A percentile compares a stretch with the other conserved stretches of the same genome.
These are phyloP conservation scores for Pocota personata DNA, from an alignment of 2,888 invertebrate genomes.

Conservation along the genomic window DNA sequence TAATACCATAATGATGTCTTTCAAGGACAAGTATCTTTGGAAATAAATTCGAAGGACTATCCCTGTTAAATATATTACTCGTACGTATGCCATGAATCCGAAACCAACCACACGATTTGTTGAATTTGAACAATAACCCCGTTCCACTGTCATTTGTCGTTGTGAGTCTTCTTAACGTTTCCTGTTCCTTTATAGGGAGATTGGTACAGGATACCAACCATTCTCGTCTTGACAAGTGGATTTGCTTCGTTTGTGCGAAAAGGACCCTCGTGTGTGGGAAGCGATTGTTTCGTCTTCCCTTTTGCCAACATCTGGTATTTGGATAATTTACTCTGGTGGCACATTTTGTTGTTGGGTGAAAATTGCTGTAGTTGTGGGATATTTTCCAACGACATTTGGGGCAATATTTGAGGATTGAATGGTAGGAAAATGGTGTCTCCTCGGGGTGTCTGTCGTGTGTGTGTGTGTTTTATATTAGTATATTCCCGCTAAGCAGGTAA, in stretches of 20 bases:
- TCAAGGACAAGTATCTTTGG: neutral
- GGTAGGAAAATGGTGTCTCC: neutral
- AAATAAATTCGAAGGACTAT: neutral
- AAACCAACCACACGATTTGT: constrained; percentile 56
- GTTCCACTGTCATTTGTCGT: neutral
- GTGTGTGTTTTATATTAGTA: neutral
- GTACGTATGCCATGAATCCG: constrained; percentile 7
- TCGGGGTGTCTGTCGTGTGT: neutral
- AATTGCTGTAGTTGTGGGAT: neutral
- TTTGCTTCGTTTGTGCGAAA: constrained; percentile 12
- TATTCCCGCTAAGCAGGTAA: constrained; percentile 19
- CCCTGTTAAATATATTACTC: neutral
- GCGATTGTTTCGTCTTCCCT: constrained; percentile 7
- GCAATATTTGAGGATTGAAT: neutral
- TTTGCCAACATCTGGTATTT: constrained; percentile 6
- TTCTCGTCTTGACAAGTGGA: neutral
- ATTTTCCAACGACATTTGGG: constrained; percentile 3
- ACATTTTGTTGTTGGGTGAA: neutral
- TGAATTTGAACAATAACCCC: constrained; percentile 37
- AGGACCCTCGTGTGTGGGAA: neutral
- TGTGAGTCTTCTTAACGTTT: neutral
- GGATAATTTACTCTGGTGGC: constrained; percentile 11
- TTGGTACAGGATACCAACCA: neutral
- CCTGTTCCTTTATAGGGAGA: neutral
- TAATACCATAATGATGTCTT: constrained; percentile 21